Conservation (phyloP, 2,888 invertebrate species). For the Papilio protenor region DNA sequence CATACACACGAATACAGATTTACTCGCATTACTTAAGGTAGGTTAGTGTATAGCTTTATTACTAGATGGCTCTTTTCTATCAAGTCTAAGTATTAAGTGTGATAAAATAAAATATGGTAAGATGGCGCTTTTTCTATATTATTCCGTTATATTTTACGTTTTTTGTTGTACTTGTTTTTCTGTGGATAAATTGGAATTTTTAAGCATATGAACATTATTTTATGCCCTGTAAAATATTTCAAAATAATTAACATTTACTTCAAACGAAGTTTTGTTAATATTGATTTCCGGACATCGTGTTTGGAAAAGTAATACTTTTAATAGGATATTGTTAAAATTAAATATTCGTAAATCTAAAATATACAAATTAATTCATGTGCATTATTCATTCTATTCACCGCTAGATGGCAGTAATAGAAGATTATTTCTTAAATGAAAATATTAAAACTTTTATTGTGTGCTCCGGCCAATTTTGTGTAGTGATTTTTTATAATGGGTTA, state of each 20-base stretch:
- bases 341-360: background rate
- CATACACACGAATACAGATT: background rate
- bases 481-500: no score
- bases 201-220: background rate
- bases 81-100: background rate
- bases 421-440: background rate
- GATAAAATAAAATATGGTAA: background rate
- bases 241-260: no score
- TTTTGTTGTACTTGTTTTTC: background rate
- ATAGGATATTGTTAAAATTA: no score
- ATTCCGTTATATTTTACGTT: background rate
- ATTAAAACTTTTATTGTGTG: no score
- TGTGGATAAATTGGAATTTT: no score
- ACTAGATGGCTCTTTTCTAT: background rate
- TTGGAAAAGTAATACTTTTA: no score
- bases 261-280: no score
- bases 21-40: background rate
- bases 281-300: no score
- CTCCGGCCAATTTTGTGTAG: no score
- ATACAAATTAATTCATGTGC: background rate
- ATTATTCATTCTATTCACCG: conserved; percentile 22
- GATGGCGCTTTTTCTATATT: background rate
- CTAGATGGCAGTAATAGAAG: conserved; percentile 3
- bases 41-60: background rate
- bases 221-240: background rate